phyloP scores from a whole-genome alignment of 2,113 vertebrate species.

The Circaetus cinerascens region DNA sequence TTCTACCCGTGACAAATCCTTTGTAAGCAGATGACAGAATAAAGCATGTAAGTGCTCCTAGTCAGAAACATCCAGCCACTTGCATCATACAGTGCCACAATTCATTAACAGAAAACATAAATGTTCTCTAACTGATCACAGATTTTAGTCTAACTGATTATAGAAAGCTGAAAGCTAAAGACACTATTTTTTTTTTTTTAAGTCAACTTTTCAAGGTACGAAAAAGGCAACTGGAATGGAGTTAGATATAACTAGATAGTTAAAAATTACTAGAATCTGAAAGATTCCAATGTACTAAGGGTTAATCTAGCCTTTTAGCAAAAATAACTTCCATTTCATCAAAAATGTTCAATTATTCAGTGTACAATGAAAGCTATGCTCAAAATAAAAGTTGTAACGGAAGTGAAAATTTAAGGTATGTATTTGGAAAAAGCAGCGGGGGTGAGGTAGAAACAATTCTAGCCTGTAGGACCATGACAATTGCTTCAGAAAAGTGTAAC shows the following conservation, averaged over 20 bases:
- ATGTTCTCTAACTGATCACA: background rate
- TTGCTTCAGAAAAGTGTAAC: background rate
- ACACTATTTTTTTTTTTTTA: background rate
- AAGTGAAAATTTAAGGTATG: background rate
- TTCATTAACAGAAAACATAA: background rate
- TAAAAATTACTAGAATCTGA: background rate
- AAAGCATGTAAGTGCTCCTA: background rate
- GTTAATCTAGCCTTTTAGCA: background rate
- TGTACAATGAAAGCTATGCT: background rate
- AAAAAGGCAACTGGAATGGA: background rate
- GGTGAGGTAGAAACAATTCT: background rate
- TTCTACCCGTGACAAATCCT: background rate
- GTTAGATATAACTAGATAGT: background rate
- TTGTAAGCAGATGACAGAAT: background rate
- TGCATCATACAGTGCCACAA: background rate
- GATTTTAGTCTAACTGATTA: background rate
- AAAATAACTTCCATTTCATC: background rate
- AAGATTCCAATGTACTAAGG: background rate
- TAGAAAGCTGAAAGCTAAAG: background rate
- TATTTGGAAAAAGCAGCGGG: background rate
- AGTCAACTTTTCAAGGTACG: background rate
- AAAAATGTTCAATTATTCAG: background rate
- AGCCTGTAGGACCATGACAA: background rate
- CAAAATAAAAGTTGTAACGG: background rate
- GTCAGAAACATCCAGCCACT: background rate